Conservation (phyloP, 2,113 vertebrate species). For the cat (Felis catus) region F.catus_Fca126_mat1.0 CM031425.1:40462501-40463000, state of each 20-base stretch:
- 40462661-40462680: not conserved
- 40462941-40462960: not conserved
- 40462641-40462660: not conserved
- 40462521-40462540: not conserved
- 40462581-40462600: not conserved
- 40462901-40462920: not conserved
- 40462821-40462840: not conserved
- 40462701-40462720: not conserved
- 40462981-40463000: not conserved
- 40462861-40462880: not conserved
- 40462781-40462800: not conserved
- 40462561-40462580: not conserved
- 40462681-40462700: not conserved
- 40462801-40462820: not conserved
- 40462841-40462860: not conserved
- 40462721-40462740: not conserved
- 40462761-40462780: not conserved
- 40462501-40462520: not conserved
- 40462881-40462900: not conserved
- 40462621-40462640: not conserved
- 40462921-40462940: not conserved
- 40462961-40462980: not conserved
- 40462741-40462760: not conserved
- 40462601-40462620: not conserved
- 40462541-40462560: not conserved